These are phyloP conservation scores for Drosophila tristis DNA, from an alignment of 1,140 invertebrate species.

Conservation along the genomic window DNA sequence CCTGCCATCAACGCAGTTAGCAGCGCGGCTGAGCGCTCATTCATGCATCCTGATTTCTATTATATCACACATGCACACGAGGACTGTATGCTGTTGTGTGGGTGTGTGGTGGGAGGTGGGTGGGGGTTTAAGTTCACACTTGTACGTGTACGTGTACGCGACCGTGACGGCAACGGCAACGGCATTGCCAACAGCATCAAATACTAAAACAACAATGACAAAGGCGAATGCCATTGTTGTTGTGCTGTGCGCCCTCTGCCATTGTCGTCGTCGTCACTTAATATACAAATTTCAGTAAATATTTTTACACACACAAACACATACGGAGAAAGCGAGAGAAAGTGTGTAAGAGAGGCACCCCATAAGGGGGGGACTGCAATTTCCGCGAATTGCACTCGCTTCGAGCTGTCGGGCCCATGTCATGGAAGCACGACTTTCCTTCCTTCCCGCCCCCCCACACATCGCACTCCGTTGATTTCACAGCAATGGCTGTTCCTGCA, in stretches of 20 bases:
- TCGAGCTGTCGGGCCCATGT: slow-evolving; percentile 6
- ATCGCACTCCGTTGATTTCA: neutral
- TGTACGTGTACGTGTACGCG: slow-evolving; percentile 15
- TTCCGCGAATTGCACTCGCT: slow-evolving; percentile 37
- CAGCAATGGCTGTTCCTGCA: slow-evolving; percentile 27
- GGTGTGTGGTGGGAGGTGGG: neutral
- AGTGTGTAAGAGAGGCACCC: neutral
- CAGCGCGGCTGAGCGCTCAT: slow-evolving; percentile 49
- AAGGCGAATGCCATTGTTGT: slow-evolving; percentile 34
- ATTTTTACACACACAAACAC: slow-evolving; percentile 55
- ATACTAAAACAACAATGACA: slow-evolving; percentile 43
- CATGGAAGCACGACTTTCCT: slow-evolving; percentile 33
- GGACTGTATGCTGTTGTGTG: neutral
- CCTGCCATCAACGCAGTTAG: slow-evolving; percentile 56
- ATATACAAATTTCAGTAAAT: slow-evolving; percentile 82
- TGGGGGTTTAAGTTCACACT: slow-evolving; percentile 39
- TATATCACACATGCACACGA: slow-evolving; percentile 31
- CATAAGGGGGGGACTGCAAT: slow-evolving; percentile 31
- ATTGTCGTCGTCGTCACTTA: slow-evolving; percentile 70
- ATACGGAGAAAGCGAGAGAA: neutral
- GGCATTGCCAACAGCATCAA: slow-evolving; percentile 58
- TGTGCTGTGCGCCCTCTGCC: slow-evolving; percentile 19
- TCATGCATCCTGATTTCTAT: slow-evolving; percentile 73
- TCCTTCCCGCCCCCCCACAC: neutral
- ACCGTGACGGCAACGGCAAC: slow-evolving; percentile 38